Conservation (phyloP, 1,140 invertebrate genomes). For the Plutomurus gul region DNA sequence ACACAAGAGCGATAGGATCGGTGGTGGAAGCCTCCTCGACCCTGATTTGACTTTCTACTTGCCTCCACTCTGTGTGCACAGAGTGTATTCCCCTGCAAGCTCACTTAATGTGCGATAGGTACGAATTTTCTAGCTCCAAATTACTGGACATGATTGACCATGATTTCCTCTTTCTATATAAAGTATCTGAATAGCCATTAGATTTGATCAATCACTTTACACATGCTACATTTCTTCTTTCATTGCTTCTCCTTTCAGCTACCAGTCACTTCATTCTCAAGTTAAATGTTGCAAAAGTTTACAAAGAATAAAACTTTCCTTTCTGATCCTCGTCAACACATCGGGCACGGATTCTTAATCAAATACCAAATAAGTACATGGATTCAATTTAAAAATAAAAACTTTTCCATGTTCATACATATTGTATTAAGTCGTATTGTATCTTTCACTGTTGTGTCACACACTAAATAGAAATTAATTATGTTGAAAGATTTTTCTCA, state of each 20-base stretch:
- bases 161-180: slow-evolving; percentile 41
- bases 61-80: background rate
- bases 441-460: too few relatives aligned
- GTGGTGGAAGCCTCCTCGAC: background rate
- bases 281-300: background rate
- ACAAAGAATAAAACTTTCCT: background rate
- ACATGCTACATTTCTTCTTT: slow-evolving; percentile 22
- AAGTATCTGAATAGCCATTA: slow-evolving; percentile 34
- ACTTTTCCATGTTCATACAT: too few relatives aligned
- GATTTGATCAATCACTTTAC: slow-evolving; percentile 47
- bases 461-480: too few relatives aligned
- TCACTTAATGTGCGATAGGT: background rate
- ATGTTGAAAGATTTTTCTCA: too few relatives aligned
- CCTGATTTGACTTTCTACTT: slow-evolving; percentile 9
- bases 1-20: background rate
- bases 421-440: too few relatives aligned
- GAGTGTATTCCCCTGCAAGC: too few relatives aligned
- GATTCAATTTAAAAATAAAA: too few relatives aligned
- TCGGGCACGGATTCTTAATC: too few relatives aligned
- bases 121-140: slow-evolving; percentile 31
- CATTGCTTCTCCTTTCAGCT: background rate
- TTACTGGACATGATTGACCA: slow-evolving; percentile 46
- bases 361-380: too few relatives aligned
- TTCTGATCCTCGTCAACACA: too few relatives aligned
- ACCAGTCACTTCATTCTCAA: too few relatives aligned